Evolutionary conservation across 2,113 vertebrate species (phyloP).

Genomic region (Gila orcuttii): DNA sequence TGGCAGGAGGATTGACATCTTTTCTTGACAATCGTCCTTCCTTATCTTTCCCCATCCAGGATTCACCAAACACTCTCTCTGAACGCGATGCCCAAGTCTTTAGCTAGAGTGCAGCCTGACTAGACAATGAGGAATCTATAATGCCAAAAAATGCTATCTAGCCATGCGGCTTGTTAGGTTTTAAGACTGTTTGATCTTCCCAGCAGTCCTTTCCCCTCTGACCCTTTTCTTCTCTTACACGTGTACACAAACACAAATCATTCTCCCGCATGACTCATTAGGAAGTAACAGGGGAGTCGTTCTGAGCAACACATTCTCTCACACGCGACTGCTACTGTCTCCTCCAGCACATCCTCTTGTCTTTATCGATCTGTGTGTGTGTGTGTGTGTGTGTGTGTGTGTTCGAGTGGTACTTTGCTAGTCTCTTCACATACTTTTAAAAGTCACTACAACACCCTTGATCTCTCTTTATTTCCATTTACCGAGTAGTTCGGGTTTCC

Average conservation of each 20-base stretch:
- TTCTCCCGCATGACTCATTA: neutral
- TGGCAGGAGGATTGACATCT: conserved; percentile 15
- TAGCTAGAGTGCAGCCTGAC: neutral
- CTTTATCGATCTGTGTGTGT: neutral
- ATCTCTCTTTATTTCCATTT: conserved; percentile 50
- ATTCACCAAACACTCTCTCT: neutral
- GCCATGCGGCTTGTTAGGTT: neutral
- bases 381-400: neutral
- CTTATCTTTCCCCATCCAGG: neutral
- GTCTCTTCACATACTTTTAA: conserved; percentile 3
- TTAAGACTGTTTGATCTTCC: neutral
- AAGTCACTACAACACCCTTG: conserved; percentile 13
- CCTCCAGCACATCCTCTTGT: neutral
- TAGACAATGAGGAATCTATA: neutral
- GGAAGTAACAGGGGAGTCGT: neutral
- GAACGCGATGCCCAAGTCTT: neutral
- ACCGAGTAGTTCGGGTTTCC: conserved; percentile 87
- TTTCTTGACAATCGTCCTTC: neutral
- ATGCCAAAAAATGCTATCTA: neutral
- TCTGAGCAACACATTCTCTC: neutral
- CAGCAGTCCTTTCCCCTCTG: conserved; percentile 4
- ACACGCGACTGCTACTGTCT: neutral
- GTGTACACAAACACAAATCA: neutral
- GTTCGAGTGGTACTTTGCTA: neutral
- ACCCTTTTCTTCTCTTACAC: neutral